phyloP scores from a whole-genome alignment of 2,113 vertebrate genomes.

The Zapornia atra region DNA sequence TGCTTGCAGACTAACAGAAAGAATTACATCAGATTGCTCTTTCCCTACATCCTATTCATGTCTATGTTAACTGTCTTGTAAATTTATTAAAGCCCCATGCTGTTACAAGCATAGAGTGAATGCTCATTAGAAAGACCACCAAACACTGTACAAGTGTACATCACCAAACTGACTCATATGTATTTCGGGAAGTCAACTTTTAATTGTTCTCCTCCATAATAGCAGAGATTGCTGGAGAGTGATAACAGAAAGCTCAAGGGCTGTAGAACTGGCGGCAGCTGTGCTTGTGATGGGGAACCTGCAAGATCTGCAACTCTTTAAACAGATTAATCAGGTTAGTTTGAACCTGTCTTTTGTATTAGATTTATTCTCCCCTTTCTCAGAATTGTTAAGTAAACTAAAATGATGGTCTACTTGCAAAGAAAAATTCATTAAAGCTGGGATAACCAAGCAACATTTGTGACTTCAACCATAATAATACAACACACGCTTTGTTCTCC shows the following conservation, averaged over 20 bases:
- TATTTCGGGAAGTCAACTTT: neutral
- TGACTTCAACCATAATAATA: neutral
- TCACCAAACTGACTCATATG: neutral
- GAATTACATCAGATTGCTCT: neutral
- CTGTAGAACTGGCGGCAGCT: neutral
- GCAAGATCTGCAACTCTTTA: neutral
- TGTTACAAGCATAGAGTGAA: neutral
- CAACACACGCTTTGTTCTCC: neutral
- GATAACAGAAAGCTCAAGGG: neutral
- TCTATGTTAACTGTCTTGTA: neutral
- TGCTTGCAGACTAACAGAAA: neutral
- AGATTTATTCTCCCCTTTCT: neutral
- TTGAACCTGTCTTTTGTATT: neutral
- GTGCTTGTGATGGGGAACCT: neutral
- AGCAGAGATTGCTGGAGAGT: neutral
- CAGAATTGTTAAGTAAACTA: neutral
- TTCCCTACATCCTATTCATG: neutral
- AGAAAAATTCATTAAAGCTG: slow-evolving; percentile 1
- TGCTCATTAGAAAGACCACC: neutral
- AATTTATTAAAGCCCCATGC: neutral
- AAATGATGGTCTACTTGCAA: neutral
- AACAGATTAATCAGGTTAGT: neutral
- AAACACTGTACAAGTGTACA: neutral
- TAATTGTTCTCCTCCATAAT: neutral
- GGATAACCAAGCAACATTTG: neutral